Base-by-base conservation (phyloP, 2,888 invertebrate species). In the Nemurella pictetii region DNA sequence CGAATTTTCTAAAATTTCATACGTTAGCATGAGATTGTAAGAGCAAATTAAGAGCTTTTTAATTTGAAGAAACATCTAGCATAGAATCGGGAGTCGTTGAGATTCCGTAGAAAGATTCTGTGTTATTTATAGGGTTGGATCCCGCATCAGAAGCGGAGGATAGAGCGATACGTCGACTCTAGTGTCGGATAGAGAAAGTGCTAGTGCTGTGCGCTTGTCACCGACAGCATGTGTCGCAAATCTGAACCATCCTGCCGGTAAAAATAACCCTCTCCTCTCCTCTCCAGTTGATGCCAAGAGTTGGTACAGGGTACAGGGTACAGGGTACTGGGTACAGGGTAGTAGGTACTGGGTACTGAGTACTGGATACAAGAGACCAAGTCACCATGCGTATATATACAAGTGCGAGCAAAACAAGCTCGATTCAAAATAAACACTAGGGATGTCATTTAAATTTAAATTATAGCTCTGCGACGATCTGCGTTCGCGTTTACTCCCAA, bases 191-290 rank as follows among this genome's bases (percentile, higher is more conserved):
- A 74, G 26, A 74, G 74, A 35, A 55, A 20, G 55, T 55, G 55
- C 55, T 20, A 75, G 75, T 26, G 75, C 26, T n/a, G 2, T 26
- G 28, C 25, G 15, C 9, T 32, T 81, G 80, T 81, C 80, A 35
- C 80, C 80, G n/a, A n/a, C n/a, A 78, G 29, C 78, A 81, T 81
- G 80, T 81, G 80, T n/a, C 35, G 80, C 80, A 26, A 81, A 81
- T 81, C 80, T 81, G 4, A 36, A n/a, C n/a, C 80, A 81, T 81
- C 80, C n/a, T 7, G 75, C n/a, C 27, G 80, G 26, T 81, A 81
- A 32, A 81, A 81, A 81, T 81, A 81, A 35, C 80, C 32, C 80
- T n/a, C 28, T 75, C 75, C 80, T n/a, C 28, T 75, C 75, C 75
- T 75, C 75, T 75, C 28, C 75, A 75, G 28, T 25, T 7, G 15